Conservation (phyloP, 2,797 vertebrate species). For the Muscicapa comitata region DNA sequence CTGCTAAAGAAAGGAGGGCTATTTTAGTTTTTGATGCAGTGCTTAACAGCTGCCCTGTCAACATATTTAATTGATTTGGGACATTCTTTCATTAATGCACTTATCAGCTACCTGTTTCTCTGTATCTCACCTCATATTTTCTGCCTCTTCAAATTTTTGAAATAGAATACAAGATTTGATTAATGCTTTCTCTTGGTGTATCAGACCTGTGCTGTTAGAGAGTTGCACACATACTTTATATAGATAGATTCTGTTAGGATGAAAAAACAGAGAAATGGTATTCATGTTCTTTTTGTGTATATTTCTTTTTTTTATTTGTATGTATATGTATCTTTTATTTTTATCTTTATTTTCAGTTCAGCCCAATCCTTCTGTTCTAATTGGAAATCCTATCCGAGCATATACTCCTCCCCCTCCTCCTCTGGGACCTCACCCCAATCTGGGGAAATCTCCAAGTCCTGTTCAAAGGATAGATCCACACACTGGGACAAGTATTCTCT, state of each 20-base stretch:
- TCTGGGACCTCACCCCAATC: conserved; percentile 84
- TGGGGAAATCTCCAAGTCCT: conserved; percentile 97
- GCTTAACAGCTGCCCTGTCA: not conserved
- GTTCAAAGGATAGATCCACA: conserved; percentile 98
- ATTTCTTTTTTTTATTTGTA: not conserved
- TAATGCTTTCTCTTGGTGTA: not conserved
- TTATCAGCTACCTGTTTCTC: not conserved
- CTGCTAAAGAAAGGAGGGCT: not conserved
- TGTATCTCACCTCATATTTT: not conserved
- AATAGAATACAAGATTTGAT: not conserved
- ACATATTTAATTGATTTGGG: not conserved
- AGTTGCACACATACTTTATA: not conserved
- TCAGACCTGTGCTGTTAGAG: not conserved
- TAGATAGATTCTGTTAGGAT: not conserved
- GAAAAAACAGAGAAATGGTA: not conserved
- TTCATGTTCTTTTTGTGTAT: not conserved
- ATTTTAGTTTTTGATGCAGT: not conserved
- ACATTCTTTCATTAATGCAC: not conserved
- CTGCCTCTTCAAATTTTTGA: not conserved
- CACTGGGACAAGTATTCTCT: conserved; percentile 95
- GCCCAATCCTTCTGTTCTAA: conserved; percentile 91
- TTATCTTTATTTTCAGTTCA: conserved; percentile 83
- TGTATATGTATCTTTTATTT: not conserved
- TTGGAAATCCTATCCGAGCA: conserved; percentile 95
- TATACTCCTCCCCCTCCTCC: conserved; percentile 93